Conservation (phyloP, 1,140 invertebrate genomes). For the Drosophila orena region DNA sequence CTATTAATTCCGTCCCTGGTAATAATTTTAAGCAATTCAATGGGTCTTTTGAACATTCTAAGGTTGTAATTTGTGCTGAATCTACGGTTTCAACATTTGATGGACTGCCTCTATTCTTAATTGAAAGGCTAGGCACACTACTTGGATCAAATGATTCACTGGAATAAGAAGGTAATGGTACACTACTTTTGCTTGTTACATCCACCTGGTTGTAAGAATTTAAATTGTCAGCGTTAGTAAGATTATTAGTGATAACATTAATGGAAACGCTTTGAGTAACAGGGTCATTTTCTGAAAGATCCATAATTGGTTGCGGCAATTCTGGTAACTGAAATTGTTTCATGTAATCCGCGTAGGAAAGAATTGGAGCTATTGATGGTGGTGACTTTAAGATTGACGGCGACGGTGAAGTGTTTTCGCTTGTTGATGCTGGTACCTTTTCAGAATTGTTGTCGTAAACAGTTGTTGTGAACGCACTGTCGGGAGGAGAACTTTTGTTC, state of each 20-base stretch:
- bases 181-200: constrained; percentile 1
- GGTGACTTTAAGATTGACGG: constrained; percentile 16
- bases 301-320: constrained; percentile 56
- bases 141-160: constrained; percentile 1
- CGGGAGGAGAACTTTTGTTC: constrained; percentile 21
- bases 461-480: constrained; percentile 55
- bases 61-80: constrained; percentile 8
- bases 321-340: constrained; percentile 74
- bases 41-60: constrained; percentile 21
- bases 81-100: not conserved
- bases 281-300: constrained; percentile 12
- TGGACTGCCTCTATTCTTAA: not conserved
- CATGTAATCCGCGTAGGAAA: constrained; percentile 70
- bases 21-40: not conserved
- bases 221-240: not conserved
- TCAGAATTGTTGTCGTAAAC: constrained; percentile 15
- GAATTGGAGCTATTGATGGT: constrained; percentile 24
- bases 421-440: constrained; percentile 9
- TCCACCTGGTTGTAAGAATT: not conserved
- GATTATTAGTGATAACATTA: not conserved
- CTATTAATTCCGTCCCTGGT: not conserved
- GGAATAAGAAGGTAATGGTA: constrained; percentile 7
- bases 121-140: not conserved
- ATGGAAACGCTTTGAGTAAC: not conserved
- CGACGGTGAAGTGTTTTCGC: constrained; percentile 18